phyloP scores from a whole-genome alignment of 2,113 vertebrate species.

The Puntigrus tetrazona region DNA sequence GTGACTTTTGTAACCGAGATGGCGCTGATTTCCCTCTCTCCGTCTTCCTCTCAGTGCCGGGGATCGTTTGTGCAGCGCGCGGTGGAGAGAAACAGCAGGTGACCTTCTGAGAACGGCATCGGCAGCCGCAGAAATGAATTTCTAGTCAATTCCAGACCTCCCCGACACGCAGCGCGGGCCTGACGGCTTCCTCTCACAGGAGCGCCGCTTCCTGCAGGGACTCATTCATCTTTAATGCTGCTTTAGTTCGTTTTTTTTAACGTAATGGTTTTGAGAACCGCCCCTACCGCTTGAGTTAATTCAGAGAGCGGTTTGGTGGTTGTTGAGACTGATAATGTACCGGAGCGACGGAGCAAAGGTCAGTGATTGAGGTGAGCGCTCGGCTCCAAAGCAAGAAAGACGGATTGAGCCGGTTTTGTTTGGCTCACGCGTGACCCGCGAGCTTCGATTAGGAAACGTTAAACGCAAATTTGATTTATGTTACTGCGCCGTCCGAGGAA shows the following conservation, averaged over 20 bases:
- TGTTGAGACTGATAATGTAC: constrained; percentile 1
- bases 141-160: neutral
- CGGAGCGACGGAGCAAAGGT: neutral
- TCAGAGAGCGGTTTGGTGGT: neutral
- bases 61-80: neutral
- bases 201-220: neutral
- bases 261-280: neutral
- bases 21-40: neutral
- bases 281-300: neutral
- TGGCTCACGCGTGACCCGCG: constrained; percentile 3
- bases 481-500: neutral
- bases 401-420: neutral
- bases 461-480: constrained; percentile 23
- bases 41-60: neutral
- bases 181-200: constrained; percentile 2
- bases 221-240: neutral
- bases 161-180: neutral
- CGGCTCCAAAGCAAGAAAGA: neutral
- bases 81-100: neutral
- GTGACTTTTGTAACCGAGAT: constrained; percentile 39
- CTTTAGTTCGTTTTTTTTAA: neutral
- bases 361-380: neutral
- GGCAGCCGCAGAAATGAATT: constrained; percentile 3
- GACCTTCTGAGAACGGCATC: neutral
- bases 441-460: neutral